Percentiles rank a stretch among this genome's conserved stretches.
Conservation (phyloP, 2,888 invertebrate species). For the Halictus ligatus region DNA sequence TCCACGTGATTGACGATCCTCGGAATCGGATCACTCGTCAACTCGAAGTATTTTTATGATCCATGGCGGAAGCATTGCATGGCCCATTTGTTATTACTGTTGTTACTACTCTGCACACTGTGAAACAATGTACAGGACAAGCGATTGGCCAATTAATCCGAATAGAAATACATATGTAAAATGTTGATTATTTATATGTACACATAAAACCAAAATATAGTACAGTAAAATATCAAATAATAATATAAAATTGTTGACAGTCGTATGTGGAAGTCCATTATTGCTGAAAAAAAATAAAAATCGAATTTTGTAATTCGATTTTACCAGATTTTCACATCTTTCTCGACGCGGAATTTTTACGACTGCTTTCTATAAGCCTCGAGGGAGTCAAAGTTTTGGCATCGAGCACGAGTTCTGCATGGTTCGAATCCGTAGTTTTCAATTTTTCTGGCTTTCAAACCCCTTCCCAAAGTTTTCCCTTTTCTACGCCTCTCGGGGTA, state of each 20-base stretch:
- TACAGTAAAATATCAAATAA: too few species aligned
- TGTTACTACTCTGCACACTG: background rate
- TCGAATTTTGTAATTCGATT: background rate
- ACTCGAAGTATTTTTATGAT: background rate
- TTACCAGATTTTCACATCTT: background rate
- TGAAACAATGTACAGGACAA: too few species aligned
- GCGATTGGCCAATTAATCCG: too few species aligned
- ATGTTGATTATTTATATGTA: too few species aligned
- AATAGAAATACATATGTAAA: too few species aligned
- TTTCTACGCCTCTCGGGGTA: background rate
- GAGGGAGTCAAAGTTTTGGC: background rate
- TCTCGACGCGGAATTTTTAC: background rate
- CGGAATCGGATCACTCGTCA: background rate
- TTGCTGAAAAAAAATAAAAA: background rate
- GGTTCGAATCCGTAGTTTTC: background rate
- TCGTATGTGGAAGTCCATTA: background rate
- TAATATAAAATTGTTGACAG: too few species aligned
- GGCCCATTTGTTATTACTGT: background rate
- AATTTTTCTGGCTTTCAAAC: background rate
- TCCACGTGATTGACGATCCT: background rate
- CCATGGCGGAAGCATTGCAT: too few species aligned
- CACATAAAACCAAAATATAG: too few species aligned
- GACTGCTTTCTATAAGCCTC: background rate
- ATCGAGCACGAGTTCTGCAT: background rate
- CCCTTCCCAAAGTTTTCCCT: background rate